Evolutionary conservation across 2,113 vertebrate genomes (phyloP).

Genomic region (Lophura nycthemera): DNA sequence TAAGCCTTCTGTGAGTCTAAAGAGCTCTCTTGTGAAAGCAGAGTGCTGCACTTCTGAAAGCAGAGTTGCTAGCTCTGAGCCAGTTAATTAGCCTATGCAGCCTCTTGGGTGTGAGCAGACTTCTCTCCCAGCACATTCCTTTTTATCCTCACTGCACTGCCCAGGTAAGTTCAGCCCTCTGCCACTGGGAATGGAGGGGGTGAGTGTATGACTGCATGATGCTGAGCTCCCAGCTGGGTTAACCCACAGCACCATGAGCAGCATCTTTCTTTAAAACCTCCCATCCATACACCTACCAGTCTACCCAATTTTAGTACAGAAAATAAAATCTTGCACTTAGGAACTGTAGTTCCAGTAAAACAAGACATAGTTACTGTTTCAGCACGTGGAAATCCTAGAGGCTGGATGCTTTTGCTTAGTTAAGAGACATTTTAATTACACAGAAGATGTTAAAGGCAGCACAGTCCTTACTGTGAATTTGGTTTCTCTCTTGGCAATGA

Average conservation of each 20-base stretch:
- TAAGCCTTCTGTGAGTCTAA: neutral
- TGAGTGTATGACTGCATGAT: too few species aligned
- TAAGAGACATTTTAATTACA: neutral
- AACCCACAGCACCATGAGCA: neutral
- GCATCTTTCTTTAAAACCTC: neutral
- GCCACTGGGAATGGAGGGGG: too few species aligned
- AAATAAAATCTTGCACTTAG: neutral
- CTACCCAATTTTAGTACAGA: neutral
- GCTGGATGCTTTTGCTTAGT: neutral
- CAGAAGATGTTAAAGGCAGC: neutral
- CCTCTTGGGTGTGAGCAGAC: rapidly evolving
- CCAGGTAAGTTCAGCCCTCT: neutral
- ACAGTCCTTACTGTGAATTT: neutral
- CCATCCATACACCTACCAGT: rapidly evolving
- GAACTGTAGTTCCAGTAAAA: neutral
- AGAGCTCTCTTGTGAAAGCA: neutral
- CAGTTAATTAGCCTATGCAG: neutral
- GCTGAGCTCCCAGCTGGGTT: too few species aligned
- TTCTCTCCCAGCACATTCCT: neutral
- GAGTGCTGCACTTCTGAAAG: neutral
- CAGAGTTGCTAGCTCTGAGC: neutral
- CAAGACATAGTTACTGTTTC: neutral
- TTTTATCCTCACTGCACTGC: rapidly evolving
- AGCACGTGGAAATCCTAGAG: neutral
- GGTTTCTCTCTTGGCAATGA: neutral